Conservation (phyloP, 1,140 invertebrate genomes). For the Asbolus verrucosus region DNA sequence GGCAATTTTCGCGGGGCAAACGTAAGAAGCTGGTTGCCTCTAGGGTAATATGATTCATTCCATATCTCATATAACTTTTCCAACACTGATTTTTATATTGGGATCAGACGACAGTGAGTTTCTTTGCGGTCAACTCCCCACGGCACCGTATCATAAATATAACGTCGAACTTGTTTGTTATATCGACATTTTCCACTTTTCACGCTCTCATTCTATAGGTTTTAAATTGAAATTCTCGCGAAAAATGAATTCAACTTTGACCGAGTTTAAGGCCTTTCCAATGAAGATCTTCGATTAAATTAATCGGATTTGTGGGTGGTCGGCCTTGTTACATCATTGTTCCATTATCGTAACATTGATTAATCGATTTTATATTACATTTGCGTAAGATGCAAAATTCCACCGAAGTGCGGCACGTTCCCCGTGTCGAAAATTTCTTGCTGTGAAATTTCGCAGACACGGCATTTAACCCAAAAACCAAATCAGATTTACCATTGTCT, state of each 20-base stretch:
- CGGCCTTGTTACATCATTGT: constrained; percentile 6
- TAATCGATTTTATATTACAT: constrained; percentile 20
- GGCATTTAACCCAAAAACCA: too few species aligned
- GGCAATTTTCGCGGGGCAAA: background rate
- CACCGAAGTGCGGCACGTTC: too few species aligned
- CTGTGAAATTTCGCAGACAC: background rate
- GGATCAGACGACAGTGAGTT: background rate
- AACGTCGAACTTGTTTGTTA: constrained; percentile 1
- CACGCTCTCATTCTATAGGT: background rate
- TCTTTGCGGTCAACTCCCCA: constrained; percentile 2
- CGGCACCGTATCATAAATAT: constrained; percentile 6
- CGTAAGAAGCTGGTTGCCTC: background rate
- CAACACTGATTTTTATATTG: background rate
- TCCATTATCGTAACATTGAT: constrained; percentile 25
- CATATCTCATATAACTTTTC: background rate
- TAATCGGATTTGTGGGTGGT: constrained; percentile 26
- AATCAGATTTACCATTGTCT: too few species aligned
- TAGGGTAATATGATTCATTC: background rate
- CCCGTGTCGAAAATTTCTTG: too few species aligned
- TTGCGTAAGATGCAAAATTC: background rate
- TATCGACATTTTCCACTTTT: constrained; percentile 6
- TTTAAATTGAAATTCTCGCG: background rate
- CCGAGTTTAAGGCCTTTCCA: background rate
- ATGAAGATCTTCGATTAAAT: constrained; percentile 21
- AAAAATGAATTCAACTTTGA: background rate